Evolutionary conservation across 2,797 vertebrate species (phyloP).

Genomic region (Rhynchotus rufescens): DNA sequence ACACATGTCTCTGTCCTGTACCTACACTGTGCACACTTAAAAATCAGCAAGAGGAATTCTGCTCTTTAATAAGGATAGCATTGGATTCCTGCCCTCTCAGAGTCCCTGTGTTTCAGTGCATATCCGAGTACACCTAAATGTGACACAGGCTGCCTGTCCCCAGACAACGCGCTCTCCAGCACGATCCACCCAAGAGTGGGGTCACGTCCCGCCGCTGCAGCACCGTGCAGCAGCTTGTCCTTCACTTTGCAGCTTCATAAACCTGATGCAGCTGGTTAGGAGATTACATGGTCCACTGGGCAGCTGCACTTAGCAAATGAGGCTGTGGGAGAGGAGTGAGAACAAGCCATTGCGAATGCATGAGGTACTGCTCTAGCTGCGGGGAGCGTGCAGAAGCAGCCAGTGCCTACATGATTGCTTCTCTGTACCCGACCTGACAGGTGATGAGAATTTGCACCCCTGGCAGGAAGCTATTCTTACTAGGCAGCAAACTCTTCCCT

Average conservation of each 20-base stretch:
- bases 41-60: not conserved
- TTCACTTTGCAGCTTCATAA: not conserved
- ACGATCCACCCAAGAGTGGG: not conserved
- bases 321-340: not conserved
- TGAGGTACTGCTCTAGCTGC: not conserved
- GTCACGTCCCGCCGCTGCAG: not conserved
- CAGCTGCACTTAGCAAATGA: not conserved
- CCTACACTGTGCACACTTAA: not conserved
- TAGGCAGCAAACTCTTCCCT: not conserved
- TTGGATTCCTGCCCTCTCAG: not conserved
- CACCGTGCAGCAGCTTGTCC: not conserved
- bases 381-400: fast-evolving
- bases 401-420: fast-evolving
- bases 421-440: not conserved
- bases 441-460: not conserved
- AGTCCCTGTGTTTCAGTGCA: not conserved
- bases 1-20: not conserved
- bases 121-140: not conserved
- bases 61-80: not conserved
- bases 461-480: not conserved
- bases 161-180: not conserved
- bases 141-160: not conserved
- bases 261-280: not conserved
- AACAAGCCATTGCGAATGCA: not conserved
- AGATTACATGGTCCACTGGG: not conserved